Base-by-base conservation (phyloP, 2,888 invertebrate species). In the Pediacus dermestoides region DNA sequence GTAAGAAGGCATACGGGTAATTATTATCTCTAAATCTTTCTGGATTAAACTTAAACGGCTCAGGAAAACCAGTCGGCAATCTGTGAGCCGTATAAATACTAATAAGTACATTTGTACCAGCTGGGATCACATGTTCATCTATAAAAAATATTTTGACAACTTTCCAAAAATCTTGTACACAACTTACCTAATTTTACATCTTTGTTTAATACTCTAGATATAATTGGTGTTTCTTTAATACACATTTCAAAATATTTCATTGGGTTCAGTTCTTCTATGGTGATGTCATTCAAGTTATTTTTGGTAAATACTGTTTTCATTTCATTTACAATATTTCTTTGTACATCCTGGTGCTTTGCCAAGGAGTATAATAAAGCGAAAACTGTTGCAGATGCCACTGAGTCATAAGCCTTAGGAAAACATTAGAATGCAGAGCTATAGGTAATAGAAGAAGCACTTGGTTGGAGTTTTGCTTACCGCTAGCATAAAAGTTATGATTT, bases 191-290 rank as follows among this genome's bases (percentile, higher is more conserved):
- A 66, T 39, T 67, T 65, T 7, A 80, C 68, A 47, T 77, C 74
- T 57, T 79, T 76, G 0, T 68, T 68, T 23, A 82, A 55, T 30
- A 66, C 68, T 39, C 85, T 74, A 2, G 78, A 75, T 52, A 85
- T 75, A 52, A 81, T 74, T 15, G 78, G 80, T 0, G 81, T 73
- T 58, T 84, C 84, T 59, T 84, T 84, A 30, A 85, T 79, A 49
- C 81, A 82, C 50, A 77, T 76, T 48, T 84, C 84, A 44, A 84
- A 68, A 53, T 82, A 84, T 38, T 74, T 73, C 77, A 84, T 77
- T 37, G 75, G 72, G 42, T 76, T 64, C n/a, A 84, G 63, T 46
- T 79, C 77, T 25, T 75, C 74, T 63, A 77, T 72, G 1, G 74
- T 72, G 0, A 72, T 60, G n/a, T 73, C 11, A 55, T 58, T 51